These are phyloP conservation scores for Tragelaphus oryx DNA, from an alignment of 2,797 vertebrate species.

Conservation along the genomic window DNA sequence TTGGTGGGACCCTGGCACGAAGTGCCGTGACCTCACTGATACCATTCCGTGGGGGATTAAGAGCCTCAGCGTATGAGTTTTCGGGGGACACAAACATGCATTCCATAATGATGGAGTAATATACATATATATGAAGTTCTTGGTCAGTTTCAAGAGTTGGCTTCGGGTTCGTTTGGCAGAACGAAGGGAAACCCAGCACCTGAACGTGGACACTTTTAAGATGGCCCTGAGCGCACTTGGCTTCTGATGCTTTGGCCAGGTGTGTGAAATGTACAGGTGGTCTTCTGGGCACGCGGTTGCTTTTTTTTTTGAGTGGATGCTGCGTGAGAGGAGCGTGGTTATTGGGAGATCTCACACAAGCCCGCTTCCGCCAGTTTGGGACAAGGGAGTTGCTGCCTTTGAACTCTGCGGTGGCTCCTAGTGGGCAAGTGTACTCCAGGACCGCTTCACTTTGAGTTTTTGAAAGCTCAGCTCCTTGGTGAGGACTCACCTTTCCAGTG, in stretches of 20 bases:
- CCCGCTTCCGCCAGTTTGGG: not conserved
- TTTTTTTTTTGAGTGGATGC: not conserved
- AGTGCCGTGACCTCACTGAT: not conserved
- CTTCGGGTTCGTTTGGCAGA: not conserved
- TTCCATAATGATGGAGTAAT: fast-evolving
- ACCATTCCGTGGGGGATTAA: fast-evolving
- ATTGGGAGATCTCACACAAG: not conserved
- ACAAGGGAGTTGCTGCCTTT: not conserved
- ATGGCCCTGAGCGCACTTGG: not conserved
- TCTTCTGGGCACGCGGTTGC: not conserved
- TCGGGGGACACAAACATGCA: not conserved
- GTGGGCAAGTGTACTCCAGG: not conserved
- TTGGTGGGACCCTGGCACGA: not conserved
- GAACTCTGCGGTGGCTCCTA: not conserved
- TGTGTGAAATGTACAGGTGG: not conserved
- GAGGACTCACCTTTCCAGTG: not conserved
- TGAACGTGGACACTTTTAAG: not conserved
- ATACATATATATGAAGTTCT: not conserved
- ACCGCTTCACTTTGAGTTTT: not conserved
- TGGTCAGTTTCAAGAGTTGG: not conserved
- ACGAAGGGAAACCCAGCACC: not conserved
- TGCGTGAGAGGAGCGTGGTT: not conserved
- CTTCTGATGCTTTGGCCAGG: not conserved
- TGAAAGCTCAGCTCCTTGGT: not conserved
- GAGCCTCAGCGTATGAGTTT: not conserved